These are phyloP conservation scores for Drosophila paulistorum DNA, from an alignment of 1,140 invertebrate genomes.

Conservation along the genomic window DNA sequence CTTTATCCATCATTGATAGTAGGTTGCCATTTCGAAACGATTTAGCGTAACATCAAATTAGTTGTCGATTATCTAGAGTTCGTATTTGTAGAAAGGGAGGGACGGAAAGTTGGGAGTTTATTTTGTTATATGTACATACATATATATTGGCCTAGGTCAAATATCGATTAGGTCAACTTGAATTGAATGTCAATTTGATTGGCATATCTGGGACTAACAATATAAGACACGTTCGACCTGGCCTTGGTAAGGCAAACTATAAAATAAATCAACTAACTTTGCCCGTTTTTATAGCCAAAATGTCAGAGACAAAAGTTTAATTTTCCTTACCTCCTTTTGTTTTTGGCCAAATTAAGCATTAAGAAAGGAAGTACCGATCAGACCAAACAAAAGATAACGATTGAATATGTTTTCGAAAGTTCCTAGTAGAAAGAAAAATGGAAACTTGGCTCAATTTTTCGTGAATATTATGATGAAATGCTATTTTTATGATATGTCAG, in stretches of 20 bases:
- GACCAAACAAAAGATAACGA: too few relatives aligned
- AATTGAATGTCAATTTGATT: slow-evolving; percentile 80
- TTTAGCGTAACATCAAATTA: slow-evolving; percentile 75
- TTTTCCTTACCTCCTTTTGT: too few relatives aligned
- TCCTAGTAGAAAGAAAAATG: too few relatives aligned
- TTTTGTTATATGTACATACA: slow-evolving; percentile 44
- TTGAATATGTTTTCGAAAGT: too few relatives aligned
- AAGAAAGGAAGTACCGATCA: too few relatives aligned
- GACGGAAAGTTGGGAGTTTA: not conserved
- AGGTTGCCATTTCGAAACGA: slow-evolving; percentile 41
- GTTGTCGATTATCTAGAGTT: slow-evolving; percentile 66
- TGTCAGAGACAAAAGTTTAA: too few relatives aligned
- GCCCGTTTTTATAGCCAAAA: too few relatives aligned
- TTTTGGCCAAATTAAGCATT: too few relatives aligned
- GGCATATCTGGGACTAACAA: slow-evolving; percentile 59
- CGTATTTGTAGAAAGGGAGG: not conserved
- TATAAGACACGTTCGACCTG: slow-evolving; percentile 9
- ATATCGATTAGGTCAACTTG: slow-evolving; percentile 78
- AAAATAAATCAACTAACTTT: not conserved
- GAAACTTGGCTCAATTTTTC: too few relatives aligned
- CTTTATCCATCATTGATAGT: too few relatives aligned
- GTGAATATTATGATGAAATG: not conserved
- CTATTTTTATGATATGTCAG: slow-evolving; percentile 5
- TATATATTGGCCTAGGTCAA: slow-evolving; percentile 79
- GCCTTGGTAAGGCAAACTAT: not conserved